Evolutionary conservation across 2,888 invertebrate genomes (phyloP).

Genomic region (Eupithecia vulgata): DNA sequence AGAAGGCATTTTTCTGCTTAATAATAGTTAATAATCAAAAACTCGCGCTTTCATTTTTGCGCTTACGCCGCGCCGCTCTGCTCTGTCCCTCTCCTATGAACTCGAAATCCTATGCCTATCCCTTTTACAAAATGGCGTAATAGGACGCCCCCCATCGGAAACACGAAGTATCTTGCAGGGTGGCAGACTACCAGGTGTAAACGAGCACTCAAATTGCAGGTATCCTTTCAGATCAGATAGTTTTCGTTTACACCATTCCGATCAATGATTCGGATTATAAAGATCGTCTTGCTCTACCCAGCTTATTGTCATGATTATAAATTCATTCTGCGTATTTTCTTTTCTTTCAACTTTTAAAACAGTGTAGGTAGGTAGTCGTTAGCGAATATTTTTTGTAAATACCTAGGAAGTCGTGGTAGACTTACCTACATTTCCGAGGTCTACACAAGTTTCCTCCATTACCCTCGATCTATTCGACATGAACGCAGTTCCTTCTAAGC

Average conservation of each 20-base stretch:
- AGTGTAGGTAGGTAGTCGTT: neutral
- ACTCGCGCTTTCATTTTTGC: too few species aligned
- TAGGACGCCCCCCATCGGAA: neutral
- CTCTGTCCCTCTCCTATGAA: too few species aligned
- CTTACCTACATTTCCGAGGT: neutral
- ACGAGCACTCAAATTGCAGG: neutral
- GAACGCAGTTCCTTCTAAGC: neutral
- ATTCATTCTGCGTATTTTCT: neutral
- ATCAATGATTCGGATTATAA: neutral
- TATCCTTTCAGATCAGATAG: neutral
- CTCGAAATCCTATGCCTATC: too few species aligned
- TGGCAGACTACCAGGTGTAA: neutral
- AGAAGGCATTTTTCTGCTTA: too few species aligned
- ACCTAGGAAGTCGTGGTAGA: neutral
- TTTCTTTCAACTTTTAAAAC: neutral
- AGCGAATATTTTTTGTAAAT: neutral
- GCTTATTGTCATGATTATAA: neutral
- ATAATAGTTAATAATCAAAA: too few species aligned
- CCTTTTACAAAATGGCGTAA: too few species aligned
- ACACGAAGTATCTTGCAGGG: neutral
- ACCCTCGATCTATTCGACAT: slow-evolving; percentile 5
- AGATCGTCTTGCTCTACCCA: neutral
- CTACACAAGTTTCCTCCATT: neutral
- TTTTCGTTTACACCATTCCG: neutral
- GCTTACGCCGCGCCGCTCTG: too few species aligned